Conservation (phyloP, 2,797 vertebrate species). For the Cuculus canorus region DNA sequence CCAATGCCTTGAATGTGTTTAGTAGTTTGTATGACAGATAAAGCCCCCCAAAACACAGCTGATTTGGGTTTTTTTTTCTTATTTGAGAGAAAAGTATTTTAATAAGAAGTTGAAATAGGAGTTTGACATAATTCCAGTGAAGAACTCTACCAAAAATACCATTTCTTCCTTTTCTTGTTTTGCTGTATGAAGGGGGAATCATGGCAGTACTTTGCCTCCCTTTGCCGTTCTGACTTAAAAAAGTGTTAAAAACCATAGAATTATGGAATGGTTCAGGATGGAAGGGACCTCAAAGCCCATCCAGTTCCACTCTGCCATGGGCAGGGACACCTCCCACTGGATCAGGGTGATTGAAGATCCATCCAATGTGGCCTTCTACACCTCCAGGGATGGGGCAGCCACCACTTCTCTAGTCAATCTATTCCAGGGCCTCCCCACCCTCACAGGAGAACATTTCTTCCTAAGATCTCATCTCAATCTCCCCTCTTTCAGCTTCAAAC, state of each 20-base stretch:
- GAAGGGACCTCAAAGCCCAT: too few relatives aligned
- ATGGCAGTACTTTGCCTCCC: not conserved
- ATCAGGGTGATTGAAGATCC: too few relatives aligned
- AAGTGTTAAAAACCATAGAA: not conserved
- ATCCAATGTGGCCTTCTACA: too few relatives aligned
- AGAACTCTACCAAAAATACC: rapidly evolving
- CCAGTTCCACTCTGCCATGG: too few relatives aligned
- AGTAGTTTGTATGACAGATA: not conserved
- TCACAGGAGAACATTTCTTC: too few relatives aligned
- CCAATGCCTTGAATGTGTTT: not conserved
- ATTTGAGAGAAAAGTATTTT: not conserved
- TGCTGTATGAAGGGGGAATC: not conserved
- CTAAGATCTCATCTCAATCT: too few relatives aligned
- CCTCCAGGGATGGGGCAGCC: too few relatives aligned
- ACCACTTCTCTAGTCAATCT: too few relatives aligned
- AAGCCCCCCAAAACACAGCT: not conserved
- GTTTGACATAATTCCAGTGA: not conserved
- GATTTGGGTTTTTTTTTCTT: not conserved
- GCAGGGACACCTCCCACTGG: too few relatives aligned
- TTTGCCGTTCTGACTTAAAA: not conserved
- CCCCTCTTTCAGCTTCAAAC: too few relatives aligned
- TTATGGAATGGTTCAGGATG: too few relatives aligned
- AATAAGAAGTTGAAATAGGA: not conserved
- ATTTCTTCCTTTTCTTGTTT: not conserved
- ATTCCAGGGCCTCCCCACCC: too few relatives aligned